phyloP scores from a whole-genome alignment of 2,797 vertebrate species.

The Arrhamphus sclerolepis region DNA sequence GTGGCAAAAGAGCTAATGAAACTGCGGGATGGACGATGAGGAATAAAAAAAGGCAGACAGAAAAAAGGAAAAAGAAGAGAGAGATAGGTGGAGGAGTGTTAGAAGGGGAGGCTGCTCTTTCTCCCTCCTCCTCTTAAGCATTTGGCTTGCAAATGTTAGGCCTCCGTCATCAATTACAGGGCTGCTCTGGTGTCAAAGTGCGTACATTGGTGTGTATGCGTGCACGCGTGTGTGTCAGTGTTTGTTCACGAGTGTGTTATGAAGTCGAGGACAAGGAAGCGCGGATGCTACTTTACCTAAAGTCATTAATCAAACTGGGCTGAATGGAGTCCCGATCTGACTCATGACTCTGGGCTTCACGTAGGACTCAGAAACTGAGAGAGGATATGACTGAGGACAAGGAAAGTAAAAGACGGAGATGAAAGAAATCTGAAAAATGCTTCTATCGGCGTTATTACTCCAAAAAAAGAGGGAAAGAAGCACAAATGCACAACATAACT shows the following conservation, averaged over 20 bases:
- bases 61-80: slow-evolving; percentile 32
- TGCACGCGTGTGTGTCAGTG: slow-evolving; percentile 5
- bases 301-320: slow-evolving; percentile 90
- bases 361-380: slow-evolving; percentile 70
- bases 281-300: slow-evolving; percentile 84
- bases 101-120: slow-evolving; percentile 71
- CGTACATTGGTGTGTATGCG: slow-evolving; percentile 23
- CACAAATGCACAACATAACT: too few species aligned
- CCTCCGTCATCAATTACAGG: slow-evolving; percentile 90
- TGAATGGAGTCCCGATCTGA: slow-evolving; percentile 86
- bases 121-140: slow-evolving; percentile 77
- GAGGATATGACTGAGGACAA: too few species aligned
- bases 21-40: slow-evolving; percentile 70
- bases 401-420: slow-evolving; percentile 44
- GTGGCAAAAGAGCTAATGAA: slow-evolving; percentile 93
- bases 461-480: too few species aligned
- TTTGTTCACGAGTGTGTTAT: slow-evolving; percentile 61
- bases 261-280: slow-evolving; percentile 84
- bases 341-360: slow-evolving; percentile 91
- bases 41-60: slow-evolving; percentile 32
- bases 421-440: not conserved
- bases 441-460: too few species aligned
- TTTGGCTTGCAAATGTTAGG: slow-evolving; percentile 95
- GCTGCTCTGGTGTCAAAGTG: slow-evolving; percentile 67
- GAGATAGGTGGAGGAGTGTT: slow-evolving; percentile 47